Base-by-base conservation (phyloP, 2,888 invertebrate genomes). In the Gastracanthus pulcherrimus region DNA sequence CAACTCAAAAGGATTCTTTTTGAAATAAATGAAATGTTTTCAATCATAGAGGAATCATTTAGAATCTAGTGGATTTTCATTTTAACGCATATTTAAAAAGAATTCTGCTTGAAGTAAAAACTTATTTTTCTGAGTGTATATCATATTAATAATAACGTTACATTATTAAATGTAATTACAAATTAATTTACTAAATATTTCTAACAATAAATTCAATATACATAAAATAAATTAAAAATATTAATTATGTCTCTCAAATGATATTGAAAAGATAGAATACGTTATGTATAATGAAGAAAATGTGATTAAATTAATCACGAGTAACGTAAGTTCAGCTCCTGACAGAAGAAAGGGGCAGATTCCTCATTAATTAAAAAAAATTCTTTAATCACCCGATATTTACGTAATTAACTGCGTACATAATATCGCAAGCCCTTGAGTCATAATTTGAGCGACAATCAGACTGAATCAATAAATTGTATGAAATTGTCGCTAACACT, bases 311-410 rank as follows among this genome's bases (percentile, higher is more conserved):
- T 51, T 55, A 55, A 55, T 55, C 48, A 7, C 19, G 2, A 48
- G 19, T 16, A 48, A 7, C 9, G 19, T 48, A 48, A 19, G 7
- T 48, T n/a, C 19, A 5, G 19, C 6, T 19, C 19, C 11, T n/a
- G 16, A n/a, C 13, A 26, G 41, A 45, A 13, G 26, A 69, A 51
- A 70, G 48, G 19, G 34, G 34, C 23, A 48, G 69, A 70, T 16
- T 31, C 38, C 23, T 16, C 34, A 7, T 62, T 62, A 48, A 75
- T 64, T 64, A 66, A 48, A 41, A 71, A 71, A 48, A 26, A 11
- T 23, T 19, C 38, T 74, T 74, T 26, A 62, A 38, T 41, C 31
- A 38, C 9, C 62, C 13, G 16, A 48, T 31, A 74, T 74, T 48
- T 31, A 64, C 11, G 38, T 13, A 60, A 66, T 66, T 34, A 75